Base-by-base conservation (phyloP, 2,113 vertebrate genomes). In the Gulo gulo region DNA sequence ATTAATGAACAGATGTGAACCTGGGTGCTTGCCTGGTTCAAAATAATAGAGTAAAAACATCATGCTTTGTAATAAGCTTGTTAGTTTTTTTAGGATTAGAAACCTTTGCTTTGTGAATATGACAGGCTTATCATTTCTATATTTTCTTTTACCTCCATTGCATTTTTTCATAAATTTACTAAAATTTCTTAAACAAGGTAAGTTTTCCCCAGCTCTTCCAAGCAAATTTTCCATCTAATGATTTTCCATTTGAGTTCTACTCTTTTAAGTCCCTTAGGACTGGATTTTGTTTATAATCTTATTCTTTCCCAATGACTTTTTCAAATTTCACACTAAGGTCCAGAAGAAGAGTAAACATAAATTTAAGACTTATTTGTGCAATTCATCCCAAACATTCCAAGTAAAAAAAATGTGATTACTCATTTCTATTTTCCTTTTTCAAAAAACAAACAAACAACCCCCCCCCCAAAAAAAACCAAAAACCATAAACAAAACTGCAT, bases 21-120 rank as follows among this genome's bases (percentile, higher is more conserved):
- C 67, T 95, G 34, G 29, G 47, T 23, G 0, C 50, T 92, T 79
- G 45, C 39, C 20, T 63, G 24, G 16, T 95, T 91, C 74, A 83
- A 95, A 86, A 86, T 65, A 92, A 78, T 61, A 61, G 4, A 86
- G 29, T 81, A 42, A 78, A 96, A 79, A 69, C n/a, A 87, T 85
- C 39, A 86, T 61, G 34, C n/a, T 89, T 87, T 76, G 26, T 50
- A 34, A 26, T 39, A 85, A 93, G 8, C 20, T 76, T 81, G 15
- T 52, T 69, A 29, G 6, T 18, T 84, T 84, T 91, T 89, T 73
- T 52, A 95, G 57, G 47, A 85, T 94, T 78, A 82, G 31, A 95
- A 91, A 63, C 76, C 50, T 89, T 95, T 82, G 55, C 63, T 95
- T 52, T 78, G 24, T 96, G 78, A 67, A 57, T 47, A 16, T 76